phyloP scores from a whole-genome alignment of 2,113 vertebrate genomes.

The Artemisiospiza belli region DNA sequence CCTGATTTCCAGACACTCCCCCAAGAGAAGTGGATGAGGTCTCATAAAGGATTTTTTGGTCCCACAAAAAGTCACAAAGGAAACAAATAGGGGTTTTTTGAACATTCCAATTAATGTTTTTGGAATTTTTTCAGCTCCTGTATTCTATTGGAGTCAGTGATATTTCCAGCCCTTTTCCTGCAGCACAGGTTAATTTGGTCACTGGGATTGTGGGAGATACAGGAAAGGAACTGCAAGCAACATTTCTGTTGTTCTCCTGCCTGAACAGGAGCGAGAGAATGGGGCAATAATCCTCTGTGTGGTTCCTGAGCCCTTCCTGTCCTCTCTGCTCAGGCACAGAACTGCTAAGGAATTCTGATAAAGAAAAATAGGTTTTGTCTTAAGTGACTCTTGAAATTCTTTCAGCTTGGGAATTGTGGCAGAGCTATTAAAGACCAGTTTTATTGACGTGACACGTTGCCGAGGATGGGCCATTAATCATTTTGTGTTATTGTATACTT shows the following conservation, averaged over 20 bases:
- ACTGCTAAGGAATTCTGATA: not conserved
- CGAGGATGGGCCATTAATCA: not conserved
- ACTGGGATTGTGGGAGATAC: not conserved
- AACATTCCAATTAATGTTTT: not conserved
- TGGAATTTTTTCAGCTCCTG: not conserved
- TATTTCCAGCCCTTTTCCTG: not conserved
- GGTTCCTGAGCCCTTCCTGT: not conserved
- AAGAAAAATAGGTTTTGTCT: constrained; percentile 48
- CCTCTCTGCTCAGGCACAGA: not conserved
- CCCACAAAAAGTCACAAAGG: not conserved
- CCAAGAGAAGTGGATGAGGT: not conserved
- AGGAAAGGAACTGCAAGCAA: not conserved
- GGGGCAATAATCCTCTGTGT: not conserved
- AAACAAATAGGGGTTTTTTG: not conserved
- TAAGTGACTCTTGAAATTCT: constrained; percentile 8
- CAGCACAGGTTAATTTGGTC: not conserved
- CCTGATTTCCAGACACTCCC: not conserved
- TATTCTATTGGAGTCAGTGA: not conserved
- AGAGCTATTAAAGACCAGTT: constrained; percentile 6
- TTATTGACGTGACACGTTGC: constrained; percentile 21
- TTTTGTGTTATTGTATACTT: not conserved
- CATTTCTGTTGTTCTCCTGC: not conserved
- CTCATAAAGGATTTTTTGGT: not conserved
- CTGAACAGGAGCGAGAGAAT: not conserved
- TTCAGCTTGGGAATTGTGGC: constrained; percentile 13